Base-by-base conservation (phyloP, 2,113 vertebrate genomes). In the Galbula dea region DNA sequence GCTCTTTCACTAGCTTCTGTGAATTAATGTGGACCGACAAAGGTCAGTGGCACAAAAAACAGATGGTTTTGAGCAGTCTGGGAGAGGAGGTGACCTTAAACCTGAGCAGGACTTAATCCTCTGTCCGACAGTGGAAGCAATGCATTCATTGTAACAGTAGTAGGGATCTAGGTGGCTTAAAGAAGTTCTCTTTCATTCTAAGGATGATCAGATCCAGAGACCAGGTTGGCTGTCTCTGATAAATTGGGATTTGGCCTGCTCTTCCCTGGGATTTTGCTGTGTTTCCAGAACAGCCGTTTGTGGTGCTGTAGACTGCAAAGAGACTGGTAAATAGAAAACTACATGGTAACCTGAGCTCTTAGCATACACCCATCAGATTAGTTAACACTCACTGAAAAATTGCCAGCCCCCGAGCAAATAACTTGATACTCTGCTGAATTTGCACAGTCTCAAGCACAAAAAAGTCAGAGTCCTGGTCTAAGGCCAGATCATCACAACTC, bases 41-140 rank as follows among this genome's bases (percentile, higher is more conserved):
- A 93, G 89, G 91, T 92, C 93, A 96, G 91, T 32, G 57, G 36
- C 79, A 86, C 52, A 94, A 89, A 87, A 86, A 43, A 4, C 93
- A 89, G 75, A 83, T 85, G 89, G 66, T 46, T 87, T 93, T 51
- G 76, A 2, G 2, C 48, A 57, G 68, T 13, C 76, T 39, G 48
- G 43, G 65, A 74, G 75, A 89, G 63, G 63, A 91, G 59, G 65
- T 65, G 85, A 93, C 91, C 87, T 94, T 94, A 86, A 94, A 93
- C 73, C 93, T 88, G 67, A 86, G 37, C 68, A 83, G 59, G 72
- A 80, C 68, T 95, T 92, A 94, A 87, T 95, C 49, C 55, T 83
- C 68, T 75, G n/a, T 55, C 48, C 0, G 1, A 74, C 6, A 7
- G 66, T 63, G 24, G 59, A 89, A 85, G 29, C 16, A 55, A 34